Conservation (phyloP, 2,113 vertebrate genomes). For the Phoxinus phoxinus region DNA sequence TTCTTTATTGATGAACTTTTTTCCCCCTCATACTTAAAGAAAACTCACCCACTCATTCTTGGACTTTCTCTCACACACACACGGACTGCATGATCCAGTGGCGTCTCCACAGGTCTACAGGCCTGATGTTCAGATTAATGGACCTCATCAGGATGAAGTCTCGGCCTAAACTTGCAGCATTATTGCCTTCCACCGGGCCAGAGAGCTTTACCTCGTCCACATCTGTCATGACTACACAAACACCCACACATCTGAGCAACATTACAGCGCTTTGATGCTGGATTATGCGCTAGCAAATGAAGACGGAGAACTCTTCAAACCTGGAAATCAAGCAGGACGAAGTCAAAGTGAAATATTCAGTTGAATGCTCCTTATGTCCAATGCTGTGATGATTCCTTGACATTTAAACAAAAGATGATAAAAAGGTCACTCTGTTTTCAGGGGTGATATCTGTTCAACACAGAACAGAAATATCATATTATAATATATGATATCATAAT, state of each 20-base stretch:
- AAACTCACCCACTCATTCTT: neutral
- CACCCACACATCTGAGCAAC: neutral
- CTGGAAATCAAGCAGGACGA: neutral
- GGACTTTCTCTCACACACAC: neutral
- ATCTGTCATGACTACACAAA: slow-evolving; percentile 13
- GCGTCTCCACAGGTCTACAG: neutral
- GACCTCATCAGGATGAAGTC: slow-evolving; percentile 12
- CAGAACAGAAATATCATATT: neutral
- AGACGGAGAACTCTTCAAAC: slow-evolving; percentile 21
- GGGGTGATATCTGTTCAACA: neutral
- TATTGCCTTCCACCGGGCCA: neutral
- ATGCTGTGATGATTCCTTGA: neutral
- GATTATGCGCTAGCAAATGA: neutral
- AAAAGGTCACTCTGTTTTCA: neutral
- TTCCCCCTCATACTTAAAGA: neutral
- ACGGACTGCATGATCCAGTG: neutral
- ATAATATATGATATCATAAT: neutral
- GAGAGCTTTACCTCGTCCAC: slow-evolving; percentile 21
- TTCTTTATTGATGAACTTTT: neutral
- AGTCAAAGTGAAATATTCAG: neutral
- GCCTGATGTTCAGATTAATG: slow-evolving; percentile 10
- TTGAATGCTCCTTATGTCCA: neutral
- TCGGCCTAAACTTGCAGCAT: neutral
- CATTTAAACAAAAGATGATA: neutral
- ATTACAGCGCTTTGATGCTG: neutral